Base-by-base conservation (phyloP, 2,888 invertebrate species). In the Argyra leucocephala region DNA sequence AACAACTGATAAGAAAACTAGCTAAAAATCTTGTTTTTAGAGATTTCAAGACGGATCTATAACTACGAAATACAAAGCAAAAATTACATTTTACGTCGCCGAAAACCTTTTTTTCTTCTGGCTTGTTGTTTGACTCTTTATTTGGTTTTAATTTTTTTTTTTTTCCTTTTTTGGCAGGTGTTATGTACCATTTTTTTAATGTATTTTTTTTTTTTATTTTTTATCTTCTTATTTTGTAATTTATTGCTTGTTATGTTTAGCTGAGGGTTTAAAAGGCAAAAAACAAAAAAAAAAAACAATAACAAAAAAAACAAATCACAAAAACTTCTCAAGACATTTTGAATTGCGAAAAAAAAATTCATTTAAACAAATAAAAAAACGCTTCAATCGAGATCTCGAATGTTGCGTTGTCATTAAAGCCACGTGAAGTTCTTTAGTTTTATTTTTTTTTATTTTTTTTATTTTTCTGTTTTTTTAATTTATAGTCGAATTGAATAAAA, bases 141-240 rank as follows among this genome's bases (percentile, higher is more conserved):
- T 12, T 48, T 18, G 48, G 31, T 31, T 5, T 48, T 18, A n/a
- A 18, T 48, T 18, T 18, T 48, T 48, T 18, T 48, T 9, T 15
- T 48, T 48, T n/a, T 48, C 48, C 48, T 48, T 48, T 48, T 48
- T 18, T 48, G 48, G 48, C 48, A 48, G 48, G 48, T 48, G 48
- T 48, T 48, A 48, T 48, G n/a, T 48, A 48, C 48, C 9, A 48
- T 31, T 31, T 31, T 31, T 10, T 31, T 6, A 2, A 18, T 48
- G 48, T 48, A 18, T 48, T n/a, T 48, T n/a, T 6, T 31, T 48
- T 3, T 15, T 48, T 18, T 48, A 15, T n/a, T n/a, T 48, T 48
- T 37, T 15, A 31, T 10, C 5, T 37, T 37, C 3, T 12, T 48
- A 18, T n/a, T 48, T 48, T 48, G 48, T 48, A 15, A 48, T 48